Base-by-base conservation (phyloP, 2,888 invertebrate genomes). In the Smittia sp. region DNA sequence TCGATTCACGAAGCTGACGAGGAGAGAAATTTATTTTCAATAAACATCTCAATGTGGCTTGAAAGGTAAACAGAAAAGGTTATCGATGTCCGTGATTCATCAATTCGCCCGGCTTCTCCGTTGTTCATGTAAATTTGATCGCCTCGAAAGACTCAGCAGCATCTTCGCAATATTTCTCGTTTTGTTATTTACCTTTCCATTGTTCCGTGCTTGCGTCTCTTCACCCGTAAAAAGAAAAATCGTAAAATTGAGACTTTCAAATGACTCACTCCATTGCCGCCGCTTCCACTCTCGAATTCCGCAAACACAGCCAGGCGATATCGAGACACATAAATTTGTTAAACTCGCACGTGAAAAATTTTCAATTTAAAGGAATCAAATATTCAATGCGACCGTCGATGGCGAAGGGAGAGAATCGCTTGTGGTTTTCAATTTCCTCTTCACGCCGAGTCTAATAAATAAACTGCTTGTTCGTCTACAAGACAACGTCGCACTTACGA, bases 281-380 rank as follows among this genome's bases (percentile, higher is more conserved):
- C 32, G 32, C 32, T 32, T 32, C 32, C 32, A 32, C 32, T 32
- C 32, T 32, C 9, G 46, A 46, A 46, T 46, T 46, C 46, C 46
- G 38, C 11, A 11, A 38, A 9, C 7, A 38, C 38, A 38, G 38
- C 7, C 11, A 38, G 38, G 38, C 38, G 46, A 46, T 15, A 58
- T 58, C 22, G 20, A 58, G 58, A 58, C 58, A 66, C 9, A 15
- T 69, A 52, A 69, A 27, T 69, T 69, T 41, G 69, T 69, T 69
- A 69, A 54, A 18, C 11, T 27, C 32, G 69, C 25, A 69, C 69
- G 69, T 69, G 69, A 69, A 69, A 25, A 69, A 15, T 69, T 69
- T 69, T 67, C 15, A 58, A 58, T 20, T 9, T 20, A n/a, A 58
- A 18, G 58, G 22, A 58, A 58, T 58, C 58, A 58, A 58, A 58